Evolutionary conservation across 2,797 vertebrate species (phyloP), one percentile per base, ranked within the genome.

Genomic region (Neostethus bicornis): DNA sequence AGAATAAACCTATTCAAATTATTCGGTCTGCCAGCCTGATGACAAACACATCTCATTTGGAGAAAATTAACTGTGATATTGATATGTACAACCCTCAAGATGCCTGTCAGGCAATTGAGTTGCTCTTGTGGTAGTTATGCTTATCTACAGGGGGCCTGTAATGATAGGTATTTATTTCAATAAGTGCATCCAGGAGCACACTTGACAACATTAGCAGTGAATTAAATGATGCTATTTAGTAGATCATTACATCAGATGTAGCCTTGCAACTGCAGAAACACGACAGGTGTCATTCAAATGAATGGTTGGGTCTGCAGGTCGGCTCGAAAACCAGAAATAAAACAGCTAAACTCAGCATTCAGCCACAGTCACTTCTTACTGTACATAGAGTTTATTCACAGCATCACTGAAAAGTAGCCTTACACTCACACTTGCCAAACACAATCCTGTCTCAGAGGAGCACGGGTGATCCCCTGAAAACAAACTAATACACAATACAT

Each of bases 221-320:
- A 79, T 87, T 83, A 81, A 79, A 84, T 83, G 85, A 84, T 88
- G 85, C 84, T 85, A 85, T 90, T 90, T 89, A 90, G 87, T 90
- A 89, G 79, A 75, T 76, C 81, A 85, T 85, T 79, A 84, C 80
- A 83, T 84, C 83, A 89, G 84, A 83, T 77, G 84, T 87, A 61
- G 81, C 76, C 80, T 83, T 77, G 78, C 75, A 80, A 86, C 85
- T 85, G 84, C 81, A 84, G 77, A 69, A 81, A 83, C 60, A 76
- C 73, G 56, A 81, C 84, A 87, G 85, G 85, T 85, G 86, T 87
- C 83, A 77, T 81, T 87, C 78, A 85, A 81, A 81, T 75, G 69
- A 86, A 73, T 85, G 70, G 70, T 84, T 68, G 55, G 62, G 65
- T 83, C 84, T 31, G 77, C 62, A 7, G 71, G 48, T 79, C 85